Evolutionary conservation across 2,888 invertebrate species (phyloP), one percentile per base, ranked within the genome.

Genomic region (Ornithoptera priamus): DNA sequence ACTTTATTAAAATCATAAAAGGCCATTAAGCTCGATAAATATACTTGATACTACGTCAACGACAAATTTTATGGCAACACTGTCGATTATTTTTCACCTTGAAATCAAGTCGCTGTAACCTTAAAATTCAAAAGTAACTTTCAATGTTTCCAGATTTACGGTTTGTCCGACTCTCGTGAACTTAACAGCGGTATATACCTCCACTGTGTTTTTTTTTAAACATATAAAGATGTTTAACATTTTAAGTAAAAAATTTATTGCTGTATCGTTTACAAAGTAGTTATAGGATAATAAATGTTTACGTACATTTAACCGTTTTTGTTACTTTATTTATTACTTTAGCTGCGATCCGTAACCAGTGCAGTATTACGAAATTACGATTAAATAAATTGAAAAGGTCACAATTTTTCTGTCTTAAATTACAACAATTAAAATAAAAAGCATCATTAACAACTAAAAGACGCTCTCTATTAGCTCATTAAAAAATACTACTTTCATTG

Each of bases 61-160:
- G 66, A 58, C 66, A 66, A 69, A 66, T 70, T 66, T 70, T 59
- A 66, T 66, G 36, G 18, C 61, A 58, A 60, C 46, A 64, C 39
- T 39, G 12, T 65, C 46, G 61, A 69, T 62, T 70, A 66, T 66
- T 50, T 62, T 62, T 62, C 58, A 70, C 70, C 70, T 70, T 66
- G 70, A 59, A 58, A 56, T 61, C 61, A 63, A 65, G 63, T 63
- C n/a, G 53, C 57, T 18, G 30, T 57, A 65, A 57, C 57, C 42
- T 62, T 69, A 20, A 69, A 53, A 69, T 65, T 65, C 30, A 69
- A 69, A 69, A 69, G 65, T 69, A 65, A 69, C 61, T 65, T 69
- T 65, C 57, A 46, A 65, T n/a, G 65, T 61, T 62, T 62, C 50
- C 50, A 46, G 61, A 69, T 30, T 65, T 69, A 65, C 30, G 30